Evolutionary conservation across 2,888 invertebrate genomes (phyloP), one percentile per base, ranked within the genome.

Genomic region (Danaus chrysippus): DNA sequence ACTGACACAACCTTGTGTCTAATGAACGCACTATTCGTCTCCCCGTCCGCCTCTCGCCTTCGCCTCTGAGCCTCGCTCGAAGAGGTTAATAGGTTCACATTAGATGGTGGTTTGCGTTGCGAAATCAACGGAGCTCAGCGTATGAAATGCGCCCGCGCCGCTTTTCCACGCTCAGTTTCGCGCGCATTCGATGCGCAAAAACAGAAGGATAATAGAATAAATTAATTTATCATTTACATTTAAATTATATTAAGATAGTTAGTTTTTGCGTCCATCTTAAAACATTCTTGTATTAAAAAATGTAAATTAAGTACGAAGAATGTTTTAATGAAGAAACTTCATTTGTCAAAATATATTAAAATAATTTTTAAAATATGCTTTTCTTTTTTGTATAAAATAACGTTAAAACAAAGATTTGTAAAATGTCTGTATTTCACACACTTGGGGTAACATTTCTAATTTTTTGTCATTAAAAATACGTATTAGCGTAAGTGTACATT

Each of bases 61-160:
- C 87, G 87, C 82, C 83, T 82, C 78, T 76, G 87, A 86, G 86
- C 82, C 86, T 87, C 84, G 81, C 82, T 82, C 81, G 75, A 83
- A 89, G 90, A 91, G 91, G 91, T 91, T 91, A 91, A 91, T 91
- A 91, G 89, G 91, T 90, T 91, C 91, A 91, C 87, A 88, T 90
- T 88, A 91, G 89, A 90, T 85, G 90, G 79, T 85, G 83, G 86
- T 84, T 91, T 90, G 88, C 90, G 89, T 91, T 90, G 88, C 90
- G 89, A 90, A 90, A 90, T 83, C 81, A 75, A 75, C 82, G 76
- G 78, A 79, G 79, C 82, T 77, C 79, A 75, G 77, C 74, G 77
- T 75, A 77, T 74, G 76, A 74, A 75, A 76, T 82, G 85, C 83
- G 84, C 81, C 75, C 68, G 83, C 84, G 83, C 78, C 78, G 79